A percentile compares a stretch with the other conserved stretches of the same genome.
Conservation (phyloP, 2,888 invertebrate genomes). For the Steinernema scapterisci region DNA sequence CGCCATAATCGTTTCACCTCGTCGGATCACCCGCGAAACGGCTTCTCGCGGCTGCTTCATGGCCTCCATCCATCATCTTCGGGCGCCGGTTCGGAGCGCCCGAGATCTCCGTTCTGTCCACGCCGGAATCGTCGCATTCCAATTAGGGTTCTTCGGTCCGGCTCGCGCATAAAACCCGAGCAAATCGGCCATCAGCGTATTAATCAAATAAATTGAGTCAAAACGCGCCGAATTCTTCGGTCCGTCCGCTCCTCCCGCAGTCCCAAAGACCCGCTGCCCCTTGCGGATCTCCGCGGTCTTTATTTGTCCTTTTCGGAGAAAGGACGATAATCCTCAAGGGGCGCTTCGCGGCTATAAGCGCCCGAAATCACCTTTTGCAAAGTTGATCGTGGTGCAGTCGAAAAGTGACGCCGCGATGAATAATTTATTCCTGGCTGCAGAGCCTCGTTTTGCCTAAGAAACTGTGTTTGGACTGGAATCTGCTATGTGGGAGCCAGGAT, state of each 20-base stretch:
- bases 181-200: slow-evolving; percentile 31
- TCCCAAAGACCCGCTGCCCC: not conserved
- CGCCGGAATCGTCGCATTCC: slow-evolving; percentile 8
- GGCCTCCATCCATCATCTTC: slow-evolving; percentile 13
- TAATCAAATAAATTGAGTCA: slow-evolving; percentile 31
- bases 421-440: not conserved
- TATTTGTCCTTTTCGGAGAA: not conserved
- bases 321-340: not conserved
- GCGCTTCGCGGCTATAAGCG: not conserved
- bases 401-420: slow-evolving; percentile 11
- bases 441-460: not conserved
- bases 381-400: not conserved
- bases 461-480: slow-evolving; percentile 7
- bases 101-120: not conserved
- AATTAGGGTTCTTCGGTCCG: slow-evolving; percentile 21
- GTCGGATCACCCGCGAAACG: slow-evolving; percentile 1
- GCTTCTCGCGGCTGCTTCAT: not conserved
- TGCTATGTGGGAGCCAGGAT: slow-evolving; percentile 12
- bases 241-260: not conserved
- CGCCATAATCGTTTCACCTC: slow-evolving; percentile 33
- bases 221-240: not conserved
- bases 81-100: not conserved
- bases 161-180: slow-evolving; percentile 25
- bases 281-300: not conserved
- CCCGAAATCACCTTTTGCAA: slow-evolving; percentile 10